phyloP scores from a whole-genome alignment of 2,113 vertebrate genomes.

The Sebastes schlegelii region DNA sequence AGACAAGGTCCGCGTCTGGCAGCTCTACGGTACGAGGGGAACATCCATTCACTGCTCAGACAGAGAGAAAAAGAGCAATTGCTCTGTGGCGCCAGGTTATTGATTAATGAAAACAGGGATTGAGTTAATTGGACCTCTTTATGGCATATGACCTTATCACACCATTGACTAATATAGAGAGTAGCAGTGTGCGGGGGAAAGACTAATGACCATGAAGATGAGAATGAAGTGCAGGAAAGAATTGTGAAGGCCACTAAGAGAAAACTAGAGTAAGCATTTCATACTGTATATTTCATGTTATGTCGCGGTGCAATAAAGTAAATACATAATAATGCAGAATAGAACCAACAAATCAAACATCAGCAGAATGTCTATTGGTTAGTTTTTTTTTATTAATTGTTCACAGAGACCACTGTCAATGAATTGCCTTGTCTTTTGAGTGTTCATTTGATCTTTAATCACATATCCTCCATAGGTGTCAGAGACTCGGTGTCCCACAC shows the following conservation, averaged over 20 bases:
- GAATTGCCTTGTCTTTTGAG: not conserved
- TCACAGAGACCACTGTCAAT: not conserved
- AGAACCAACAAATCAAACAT: not conserved
- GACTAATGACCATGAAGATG: constrained; percentile 52
- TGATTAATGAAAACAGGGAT: constrained; percentile 64
- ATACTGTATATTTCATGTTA: not conserved
- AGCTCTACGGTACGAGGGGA: constrained; percentile 90
- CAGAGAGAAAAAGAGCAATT: constrained; percentile 19
- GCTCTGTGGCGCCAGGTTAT: constrained; percentile 36
- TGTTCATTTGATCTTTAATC: not conserved
- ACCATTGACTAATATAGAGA: constrained; percentile 36
- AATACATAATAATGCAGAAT: not conserved
- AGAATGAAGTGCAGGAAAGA: constrained; percentile 32
- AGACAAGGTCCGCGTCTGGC: constrained; percentile 96
- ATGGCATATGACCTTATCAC: constrained; percentile 69
- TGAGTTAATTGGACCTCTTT: constrained; percentile 70
- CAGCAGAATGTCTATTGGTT: not conserved
- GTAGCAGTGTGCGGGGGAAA: constrained; percentile 15
- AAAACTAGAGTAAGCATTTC: not conserved
- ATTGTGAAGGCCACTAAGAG: constrained; percentile 19
- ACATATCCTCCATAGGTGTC: constrained; percentile 85
- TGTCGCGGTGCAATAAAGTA: not conserved
- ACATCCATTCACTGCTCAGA: not conserved
- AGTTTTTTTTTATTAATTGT: not conserved
- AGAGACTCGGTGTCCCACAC: constrained; percentile 94